These are phyloP conservation scores for Phrixothrix hirtus DNA, from an alignment of 2,888 invertebrate genomes.

Conservation along the genomic window DNA sequence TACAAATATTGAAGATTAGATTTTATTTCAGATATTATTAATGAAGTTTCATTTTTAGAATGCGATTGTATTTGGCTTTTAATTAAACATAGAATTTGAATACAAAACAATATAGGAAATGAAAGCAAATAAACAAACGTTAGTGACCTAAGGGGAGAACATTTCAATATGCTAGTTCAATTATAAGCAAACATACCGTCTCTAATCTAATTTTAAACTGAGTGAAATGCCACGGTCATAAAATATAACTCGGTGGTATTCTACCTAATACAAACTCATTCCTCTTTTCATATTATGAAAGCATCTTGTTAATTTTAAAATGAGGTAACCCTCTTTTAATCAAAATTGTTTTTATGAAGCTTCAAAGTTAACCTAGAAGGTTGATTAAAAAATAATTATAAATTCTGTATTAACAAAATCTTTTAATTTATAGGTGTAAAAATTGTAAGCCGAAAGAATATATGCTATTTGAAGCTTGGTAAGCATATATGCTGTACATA, in stretches of 20 bases:
- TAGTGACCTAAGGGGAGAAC: slow-evolving; percentile 22
- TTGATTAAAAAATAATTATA: slow-evolving; percentile 7
- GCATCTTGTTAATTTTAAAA: slow-evolving; percentile 4
- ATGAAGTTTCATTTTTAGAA: no score
- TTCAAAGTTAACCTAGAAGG: background rate
- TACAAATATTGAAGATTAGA: no score
- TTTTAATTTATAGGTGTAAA: no score
- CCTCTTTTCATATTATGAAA: slow-evolving; percentile 8
- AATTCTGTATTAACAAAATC: no score
- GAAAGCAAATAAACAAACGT: slow-evolving; percentile 24
- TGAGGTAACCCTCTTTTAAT: slow-evolving; percentile 2
- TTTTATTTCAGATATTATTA: no score
- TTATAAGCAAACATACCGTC: slow-evolving; percentile 27
- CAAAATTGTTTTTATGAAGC: slow-evolving; percentile 3
- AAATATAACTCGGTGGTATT: slow-evolving; percentile 1
- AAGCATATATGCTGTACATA: no score
- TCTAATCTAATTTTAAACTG: slow-evolving; percentile 31
- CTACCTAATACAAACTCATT: slow-evolving; percentile 7
- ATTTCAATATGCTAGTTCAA: slow-evolving; percentile 31
- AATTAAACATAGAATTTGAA: slow-evolving; percentile 19
- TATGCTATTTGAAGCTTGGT: no score
- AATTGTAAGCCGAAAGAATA: no score
- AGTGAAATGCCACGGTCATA: slow-evolving; percentile 19
- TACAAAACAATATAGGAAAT: slow-evolving; percentile 21
- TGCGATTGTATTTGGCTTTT: slow-evolving; percentile 4